phyloP scores from a whole-genome alignment of 1,140 invertebrate species.

The Pissodes strobi region DNA sequence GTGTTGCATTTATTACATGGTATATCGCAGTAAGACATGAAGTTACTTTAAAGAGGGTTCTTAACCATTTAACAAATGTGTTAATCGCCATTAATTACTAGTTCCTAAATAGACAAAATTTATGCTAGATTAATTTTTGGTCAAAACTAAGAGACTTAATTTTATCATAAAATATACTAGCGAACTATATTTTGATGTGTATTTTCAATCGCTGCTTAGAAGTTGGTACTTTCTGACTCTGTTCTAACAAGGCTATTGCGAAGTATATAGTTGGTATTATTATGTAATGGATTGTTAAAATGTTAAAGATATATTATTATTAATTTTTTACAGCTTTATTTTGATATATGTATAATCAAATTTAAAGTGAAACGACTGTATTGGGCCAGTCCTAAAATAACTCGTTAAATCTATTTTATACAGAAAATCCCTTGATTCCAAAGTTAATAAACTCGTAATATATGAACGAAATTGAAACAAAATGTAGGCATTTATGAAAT shows the following conservation, averaged over 20 bases:
- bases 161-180: too few species aligned
- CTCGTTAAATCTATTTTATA: conserved; percentile 27
- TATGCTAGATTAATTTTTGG: too few species aligned
- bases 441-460: too few species aligned
- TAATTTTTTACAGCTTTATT: conserved; percentile 39
- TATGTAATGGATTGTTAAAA: conserved; percentile 46
- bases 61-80: too few species aligned
- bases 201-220: too few species aligned
- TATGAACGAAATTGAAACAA: neutral
- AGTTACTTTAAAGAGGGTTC: too few species aligned
- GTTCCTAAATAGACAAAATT: too few species aligned
- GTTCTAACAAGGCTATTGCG: conserved; percentile 52
- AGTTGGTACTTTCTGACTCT: conserved; percentile 48
- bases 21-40: too few species aligned
- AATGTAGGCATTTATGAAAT: conserved; percentile 11
- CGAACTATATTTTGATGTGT: too few species aligned
- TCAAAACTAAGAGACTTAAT: too few species aligned
- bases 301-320: conserved; percentile 48
- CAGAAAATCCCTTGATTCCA: conserved; percentile 5
- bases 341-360: conserved; percentile 28
- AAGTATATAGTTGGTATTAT: conserved; percentile 51
- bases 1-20: too few species aligned
- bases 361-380: conserved; percentile 16
- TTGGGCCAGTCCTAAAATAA: conserved; percentile 14
- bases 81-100: too few species aligned